Conservation (phyloP, 2,113 vertebrate species). For the Elachura formosa region DNA sequence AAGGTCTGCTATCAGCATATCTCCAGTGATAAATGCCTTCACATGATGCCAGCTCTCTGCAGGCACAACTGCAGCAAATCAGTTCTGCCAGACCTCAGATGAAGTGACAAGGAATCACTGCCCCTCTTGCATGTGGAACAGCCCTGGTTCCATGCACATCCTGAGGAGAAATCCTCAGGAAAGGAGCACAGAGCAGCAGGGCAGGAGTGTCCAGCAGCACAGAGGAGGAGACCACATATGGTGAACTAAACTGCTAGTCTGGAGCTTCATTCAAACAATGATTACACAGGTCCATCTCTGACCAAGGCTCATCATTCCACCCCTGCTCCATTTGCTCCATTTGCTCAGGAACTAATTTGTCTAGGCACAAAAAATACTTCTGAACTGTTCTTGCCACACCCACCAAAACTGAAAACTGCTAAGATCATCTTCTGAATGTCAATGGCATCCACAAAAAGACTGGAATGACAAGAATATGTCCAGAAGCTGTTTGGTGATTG, state of each 20-base stretch:
- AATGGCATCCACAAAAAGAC: background rate
- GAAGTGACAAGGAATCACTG: background rate
- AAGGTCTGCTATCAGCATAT: slow-evolving; percentile 5
- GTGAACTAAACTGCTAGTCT: background rate
- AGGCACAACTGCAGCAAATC: background rate
- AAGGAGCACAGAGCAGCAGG: background rate
- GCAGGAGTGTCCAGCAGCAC: background rate
- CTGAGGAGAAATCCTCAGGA: background rate
- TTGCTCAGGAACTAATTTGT: background rate
- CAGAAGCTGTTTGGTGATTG: background rate
- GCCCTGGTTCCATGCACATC: background rate
- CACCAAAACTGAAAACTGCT: background rate
- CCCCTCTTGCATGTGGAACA: background rate
- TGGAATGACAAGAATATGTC: background rate
- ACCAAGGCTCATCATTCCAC: background rate
- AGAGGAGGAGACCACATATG: background rate
- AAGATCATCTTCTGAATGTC: background rate
- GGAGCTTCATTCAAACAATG: background rate
- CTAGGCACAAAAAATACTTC: background rate
- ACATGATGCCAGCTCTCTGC: background rate
- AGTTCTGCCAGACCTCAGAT: background rate
- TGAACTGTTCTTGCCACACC: background rate
- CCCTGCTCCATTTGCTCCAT: background rate
- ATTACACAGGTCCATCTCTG: background rate
- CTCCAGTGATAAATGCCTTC: background rate